phyloP scores from a whole-genome alignment of 2,113 vertebrate genomes.

The Rana temporaria region DNA sequence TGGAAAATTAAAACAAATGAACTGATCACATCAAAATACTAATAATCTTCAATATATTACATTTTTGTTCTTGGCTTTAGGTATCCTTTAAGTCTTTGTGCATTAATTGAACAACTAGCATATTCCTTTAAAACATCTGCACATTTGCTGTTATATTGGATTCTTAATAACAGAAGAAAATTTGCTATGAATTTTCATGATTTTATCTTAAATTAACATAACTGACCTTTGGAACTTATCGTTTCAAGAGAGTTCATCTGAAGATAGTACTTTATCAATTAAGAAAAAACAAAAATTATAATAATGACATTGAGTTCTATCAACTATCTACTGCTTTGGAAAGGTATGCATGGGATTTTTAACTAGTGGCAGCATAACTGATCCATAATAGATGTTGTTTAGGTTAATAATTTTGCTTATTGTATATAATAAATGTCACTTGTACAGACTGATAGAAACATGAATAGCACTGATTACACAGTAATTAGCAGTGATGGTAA shows the following conservation, averaged over 20 bases:
- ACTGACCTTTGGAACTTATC: slow-evolving; percentile 58
- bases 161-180: not conserved
- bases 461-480: slow-evolving; percentile 77
- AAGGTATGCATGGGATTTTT: slow-evolving; percentile 42
- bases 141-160: too few relatives aligned
- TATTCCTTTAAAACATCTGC: too few relatives aligned
- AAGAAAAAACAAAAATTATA: slow-evolving; percentile 31
- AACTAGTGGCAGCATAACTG: slow-evolving; percentile 74
- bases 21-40: too few relatives aligned
- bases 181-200: not conserved
- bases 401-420: slow-evolving; percentile 75
- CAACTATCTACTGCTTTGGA: slow-evolving; percentile 25
- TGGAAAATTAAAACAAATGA: too few relatives aligned
- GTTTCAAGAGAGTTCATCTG: not conserved
- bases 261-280: slow-evolving; percentile 37
- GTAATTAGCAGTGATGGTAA: slow-evolving; percentile 80
- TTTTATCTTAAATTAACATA: slow-evolving; percentile 51
- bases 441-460: slow-evolving; percentile 77
- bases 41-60: too few relatives aligned
- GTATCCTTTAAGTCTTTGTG: too few relatives aligned
- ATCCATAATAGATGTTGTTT: slow-evolving; percentile 80
- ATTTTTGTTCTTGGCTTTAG: too few relatives aligned
- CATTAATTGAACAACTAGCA: too few relatives aligned
- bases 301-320: not conserved
- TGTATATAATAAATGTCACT: slow-evolving; percentile 77